Evolutionary conservation across 2,888 invertebrate species (phyloP), one percentile per base, ranked within the genome.

Genomic region (Rhodophaea formosa): DNA sequence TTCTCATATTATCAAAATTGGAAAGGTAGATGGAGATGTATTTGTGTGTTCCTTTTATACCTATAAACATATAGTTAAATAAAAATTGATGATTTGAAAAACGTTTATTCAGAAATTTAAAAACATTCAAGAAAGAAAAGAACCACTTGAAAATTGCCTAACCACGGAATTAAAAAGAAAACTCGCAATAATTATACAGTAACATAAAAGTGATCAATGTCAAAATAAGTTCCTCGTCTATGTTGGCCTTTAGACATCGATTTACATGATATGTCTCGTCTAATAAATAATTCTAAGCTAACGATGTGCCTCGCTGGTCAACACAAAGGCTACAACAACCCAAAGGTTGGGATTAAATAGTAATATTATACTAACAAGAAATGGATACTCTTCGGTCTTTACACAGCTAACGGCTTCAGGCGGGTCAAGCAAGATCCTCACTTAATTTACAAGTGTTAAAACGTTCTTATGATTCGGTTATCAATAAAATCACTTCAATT

Each of bases 211-310:
- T 23, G 23, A 23, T 23, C 23, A 23, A 23, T 23, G 23, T 23
- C 23, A 23, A 23, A 12, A 12, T 5, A 6, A 3, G 8, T 52
- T 7, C 17, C 0, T 7, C 12, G 12, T 42, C 7, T 8, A n/a
- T 17, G n/a, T 12, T 15, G 1, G 35, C 32, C 51, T 16, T 49
- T 17, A 39, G 29, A 23, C 60, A 64, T 62, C 59, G 62, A 66
- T 64, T 66, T 62, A 63, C 62, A 64, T 64, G 62, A 66, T 56
- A 57, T 62, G 63, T 60, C 59, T 56, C 58, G 62, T 56, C 49
- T 62, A 65, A 70, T 68, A 66, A 66, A 71, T 71, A 66, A 70
- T 67, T 62, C 67, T 15, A 57, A 49, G 10, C 52, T 16, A 14
- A 32, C 39, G 55, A 47, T 17, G 32, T 39, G 56, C 47, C 17